Evolutionary conservation across 2,113 vertebrate genomes (phyloP), one percentile per base, ranked within the genome.

Genomic region (Falco punctatus): DNA sequence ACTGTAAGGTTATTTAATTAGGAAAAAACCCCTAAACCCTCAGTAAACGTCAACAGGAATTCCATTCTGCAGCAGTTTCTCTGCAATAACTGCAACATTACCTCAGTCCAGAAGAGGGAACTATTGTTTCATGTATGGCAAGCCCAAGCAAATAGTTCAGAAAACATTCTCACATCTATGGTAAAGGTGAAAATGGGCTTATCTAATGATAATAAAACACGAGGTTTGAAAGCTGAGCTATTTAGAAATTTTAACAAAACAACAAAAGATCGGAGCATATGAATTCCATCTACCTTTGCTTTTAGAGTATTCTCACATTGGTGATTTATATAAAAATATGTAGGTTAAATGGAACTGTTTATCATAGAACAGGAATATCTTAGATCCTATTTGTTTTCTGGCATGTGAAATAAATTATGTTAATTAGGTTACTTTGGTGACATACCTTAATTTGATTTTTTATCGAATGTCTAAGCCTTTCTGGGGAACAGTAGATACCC

Each of bases 81-180:
- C 73, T 93, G 65, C 27, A 52, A 8, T 61, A 51, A 54, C 40
- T 94, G 96, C 92, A 96, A 65, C 55, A n/a, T 90, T 91, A 70
- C 49, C 58, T 93, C 40, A 22, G 61, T 38, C 97, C 98, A 94
- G 87, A 97, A 98, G 98, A 90, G 98, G 98, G 98, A 59, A 94
- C 82, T 95, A 9, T 97, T 97, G 98, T 95, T 97, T 91, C 95
- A 93, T 1, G 1, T 67, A 95, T 73, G 62, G 40, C 13, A 79
- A 72, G 38, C 40, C 80, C 40, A 61, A 89, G 40, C 15, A 49
- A 67, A 84, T 11, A 33, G 9, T 57, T 66, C 10, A 66, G 42
- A 78, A 57, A 64, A 62, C 20, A 58, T 72, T 67, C 66, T 84
- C 58, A 81, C 62, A 77, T 83, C 83, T 94, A 27, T 8, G 22